Evolutionary conservation across 2,113 vertebrate species (phyloP), one percentile per base, ranked within the genome.

Genomic region (Calcarius ornatus): DNA sequence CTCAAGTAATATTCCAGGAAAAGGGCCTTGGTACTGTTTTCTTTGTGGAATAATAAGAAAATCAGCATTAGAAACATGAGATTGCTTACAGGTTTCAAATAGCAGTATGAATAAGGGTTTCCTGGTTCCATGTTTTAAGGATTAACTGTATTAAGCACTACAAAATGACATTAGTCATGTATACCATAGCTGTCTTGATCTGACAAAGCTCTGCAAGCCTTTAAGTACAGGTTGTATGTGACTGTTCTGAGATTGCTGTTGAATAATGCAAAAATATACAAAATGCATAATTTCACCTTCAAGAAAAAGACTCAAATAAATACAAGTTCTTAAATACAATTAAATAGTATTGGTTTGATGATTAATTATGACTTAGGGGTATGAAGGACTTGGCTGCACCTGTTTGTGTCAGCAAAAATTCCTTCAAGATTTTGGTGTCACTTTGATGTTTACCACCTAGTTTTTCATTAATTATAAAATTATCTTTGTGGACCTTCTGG

Each of bases 11-110:
- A 96, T 88, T 92, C 81, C 92, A 95, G 86, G 76, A 53, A 86
- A 96, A 92, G 82, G 71, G 38, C 63, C 86, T 90, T 82, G 70
- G 56, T 84, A 81, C 79, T 92, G 73, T 97, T 97, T 98, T 92
- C 94, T 95, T 94, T 85, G 93, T 95, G 81, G 72, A 88, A 81
- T 76, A 50, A 73, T 93, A 96, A 95, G 88, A 91, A 97, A 97
- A 78, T 96, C 79, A 92, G 66, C 35, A 57, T 73, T 66, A 57
- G 48, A 80, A 94, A 95, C 21, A 71, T 50, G 82, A 81, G 54
- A 63, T 89, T 76, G 59, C 84, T 86, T 69, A 82, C 64, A 86
- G 54, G 87, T 95, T 94, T 96, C 88, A 33, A 65, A 87, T 92
- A 79, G 57, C 94, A 83, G 48, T 85, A 82, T 2, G 14, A 84